Percentiles rank a stretch among this genome's conserved stretches.
These are phyloP conservation scores for Drosophila nasuta DNA, from an alignment of 1,140 invertebrate species.

Conservation along the genomic window DNA sequence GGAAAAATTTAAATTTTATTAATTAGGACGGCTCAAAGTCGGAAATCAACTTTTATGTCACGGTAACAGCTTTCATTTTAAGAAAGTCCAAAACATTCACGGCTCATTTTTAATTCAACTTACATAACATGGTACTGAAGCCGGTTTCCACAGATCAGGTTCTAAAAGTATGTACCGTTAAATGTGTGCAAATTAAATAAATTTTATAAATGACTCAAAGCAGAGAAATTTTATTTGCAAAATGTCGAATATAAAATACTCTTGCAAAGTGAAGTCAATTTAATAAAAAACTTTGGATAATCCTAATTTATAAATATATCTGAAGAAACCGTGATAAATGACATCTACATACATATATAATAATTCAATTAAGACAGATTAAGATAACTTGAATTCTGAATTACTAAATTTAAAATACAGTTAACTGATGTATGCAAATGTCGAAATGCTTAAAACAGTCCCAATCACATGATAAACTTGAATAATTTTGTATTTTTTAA, in stretches of 20 bases:
- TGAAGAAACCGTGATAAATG: no score
- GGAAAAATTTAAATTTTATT: not conserved
- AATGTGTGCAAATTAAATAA: constrained; percentile 31
- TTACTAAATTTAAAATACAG: no score
- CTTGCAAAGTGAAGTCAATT: not conserved
- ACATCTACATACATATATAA: no score
- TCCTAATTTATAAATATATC: no score
- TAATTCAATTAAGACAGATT: not conserved
- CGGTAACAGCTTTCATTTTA: constrained; percentile 1
- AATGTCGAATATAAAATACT: not conserved
- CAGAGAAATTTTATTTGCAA: not conserved
- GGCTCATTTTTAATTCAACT: constrained; percentile 24
- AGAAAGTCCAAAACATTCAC: constrained; percentile 1
- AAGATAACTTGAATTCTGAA: no score
- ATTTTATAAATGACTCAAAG: not conserved
- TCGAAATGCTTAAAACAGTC: no score
- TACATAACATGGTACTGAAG: constrained; percentile 46
- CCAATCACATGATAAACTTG: not conserved
- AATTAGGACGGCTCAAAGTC: not conserved
- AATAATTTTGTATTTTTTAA: not conserved
- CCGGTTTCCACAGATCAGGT: constrained; percentile 61
- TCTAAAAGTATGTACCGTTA: constrained; percentile 56
- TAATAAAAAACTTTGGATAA: no score
- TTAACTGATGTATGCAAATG: no score
- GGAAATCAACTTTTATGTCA: not conserved